Conservation (phyloP, 2,113 vertebrate species). For the Atractosteus spatula region DNA sequence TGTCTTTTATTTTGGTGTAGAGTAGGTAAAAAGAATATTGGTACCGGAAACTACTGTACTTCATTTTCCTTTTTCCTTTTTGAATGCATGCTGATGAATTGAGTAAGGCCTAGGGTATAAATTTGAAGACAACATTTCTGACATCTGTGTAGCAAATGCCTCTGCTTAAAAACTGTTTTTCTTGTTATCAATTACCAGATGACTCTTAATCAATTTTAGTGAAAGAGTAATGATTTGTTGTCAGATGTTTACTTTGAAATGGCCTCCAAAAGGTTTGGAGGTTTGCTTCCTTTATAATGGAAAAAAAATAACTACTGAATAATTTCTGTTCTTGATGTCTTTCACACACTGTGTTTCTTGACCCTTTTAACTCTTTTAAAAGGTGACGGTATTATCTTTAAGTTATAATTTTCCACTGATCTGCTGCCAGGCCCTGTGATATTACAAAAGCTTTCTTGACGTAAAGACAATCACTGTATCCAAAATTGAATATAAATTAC, state of each 20-base stretch:
- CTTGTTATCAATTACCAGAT: conserved; percentile 92
- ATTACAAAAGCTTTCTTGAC: conserved; percentile 62
- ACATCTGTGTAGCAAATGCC: conserved; percentile 37
- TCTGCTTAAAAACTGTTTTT: conserved; percentile 50
- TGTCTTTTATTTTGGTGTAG: too few relatives aligned
- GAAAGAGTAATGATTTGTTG: conserved; percentile 89
- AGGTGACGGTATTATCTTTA: conserved; percentile 53
- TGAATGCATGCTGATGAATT: conserved; percentile 53
- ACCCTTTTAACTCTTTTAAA: conserved; percentile 53
- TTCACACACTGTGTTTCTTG: conserved; percentile 42
- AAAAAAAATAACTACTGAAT: conserved; percentile 42
- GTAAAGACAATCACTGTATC: conserved; percentile 61
- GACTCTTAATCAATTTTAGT: conserved; percentile 90
- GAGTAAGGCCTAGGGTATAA: conserved; percentile 42
- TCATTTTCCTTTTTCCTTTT: conserved; percentile 32
- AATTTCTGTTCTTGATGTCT: conserved; percentile 41
- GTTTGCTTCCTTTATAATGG: conserved; percentile 40
- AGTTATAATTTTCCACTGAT: conserved; percentile 66
- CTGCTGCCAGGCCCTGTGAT: conserved; percentile 52
- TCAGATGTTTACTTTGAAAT: conserved; percentile 74
- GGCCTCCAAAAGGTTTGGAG: conserved; percentile 34
- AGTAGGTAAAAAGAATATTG: neutral
- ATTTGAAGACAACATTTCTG: conserved; percentile 42
- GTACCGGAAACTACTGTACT: conserved; percentile 44
- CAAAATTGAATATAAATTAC: conserved; percentile 50